Conservation (phyloP, 2,113 vertebrate genomes). For the Ia io region DNA sequence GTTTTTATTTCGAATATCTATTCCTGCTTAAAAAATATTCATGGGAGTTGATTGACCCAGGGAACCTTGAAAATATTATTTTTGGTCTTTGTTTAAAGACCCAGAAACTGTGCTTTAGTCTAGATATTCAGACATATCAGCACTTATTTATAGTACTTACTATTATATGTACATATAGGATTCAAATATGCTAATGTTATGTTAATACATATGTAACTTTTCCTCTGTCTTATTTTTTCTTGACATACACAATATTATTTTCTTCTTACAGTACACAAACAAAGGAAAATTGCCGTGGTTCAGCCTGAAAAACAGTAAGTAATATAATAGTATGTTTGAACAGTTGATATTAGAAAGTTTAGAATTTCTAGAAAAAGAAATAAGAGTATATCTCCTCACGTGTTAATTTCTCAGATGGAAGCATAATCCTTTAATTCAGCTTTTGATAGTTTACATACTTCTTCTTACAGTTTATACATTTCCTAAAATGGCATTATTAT, state of each 20-base stretch:
- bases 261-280: slow-evolving; percentile 88
- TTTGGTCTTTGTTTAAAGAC: slow-evolving; percentile 11
- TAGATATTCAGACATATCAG: background rate
- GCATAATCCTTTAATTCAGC: slow-evolving; percentile 14
- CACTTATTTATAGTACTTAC: background rate
- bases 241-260: background rate
- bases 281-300: slow-evolving; percentile 94
- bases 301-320: slow-evolving; percentile 98
- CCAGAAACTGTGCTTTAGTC: background rate
- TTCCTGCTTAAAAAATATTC: slow-evolving; percentile 16
- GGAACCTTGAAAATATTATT: slow-evolving; percentile 14
- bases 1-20: slow-evolving; percentile 22
- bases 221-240: background rate
- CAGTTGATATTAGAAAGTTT: slow-evolving; percentile 36
- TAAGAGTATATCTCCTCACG: background rate
- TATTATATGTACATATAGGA: background rate
- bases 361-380: slow-evolving; percentile 35
- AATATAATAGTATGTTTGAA: slow-evolving; percentile 28
- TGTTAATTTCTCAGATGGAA: slow-evolving; percentile 27
- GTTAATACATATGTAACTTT: slow-evolving; percentile 6
- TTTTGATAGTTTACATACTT: slow-evolving; percentile 25
- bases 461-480: background rate
- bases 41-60: background rate
- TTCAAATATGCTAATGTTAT: slow-evolving; percentile 2
- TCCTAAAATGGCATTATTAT: slow-evolving; percentile 29